These are phyloP conservation scores for Montipora cactus DNA, from an alignment of 64 coral and sea anemone genomes.

Conservation along the genomic window DNA sequence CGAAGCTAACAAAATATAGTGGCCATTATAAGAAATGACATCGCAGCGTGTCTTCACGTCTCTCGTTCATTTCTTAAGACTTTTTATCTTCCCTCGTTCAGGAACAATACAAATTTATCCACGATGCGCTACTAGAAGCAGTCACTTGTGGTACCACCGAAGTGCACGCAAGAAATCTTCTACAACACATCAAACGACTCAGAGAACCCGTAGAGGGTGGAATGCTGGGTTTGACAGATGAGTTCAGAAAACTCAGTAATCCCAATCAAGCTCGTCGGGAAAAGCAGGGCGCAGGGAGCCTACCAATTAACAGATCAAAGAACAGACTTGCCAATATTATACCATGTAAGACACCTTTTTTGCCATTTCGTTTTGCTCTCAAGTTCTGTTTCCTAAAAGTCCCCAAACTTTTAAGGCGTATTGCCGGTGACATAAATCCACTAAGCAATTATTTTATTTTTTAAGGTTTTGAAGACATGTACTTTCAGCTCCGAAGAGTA, in stretches of 20 bases:
- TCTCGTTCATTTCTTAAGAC: neutral
- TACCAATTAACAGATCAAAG: conserved; percentile 86
- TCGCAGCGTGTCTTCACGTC: neutral
- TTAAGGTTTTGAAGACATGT: no score
- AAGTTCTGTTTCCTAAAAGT: no score
- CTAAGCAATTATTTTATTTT: no score
- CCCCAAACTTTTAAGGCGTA: no score
- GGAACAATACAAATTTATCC: conserved; percentile 97
- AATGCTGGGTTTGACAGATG: conserved; percentile 78
- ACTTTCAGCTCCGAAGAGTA: no score
- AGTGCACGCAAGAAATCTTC: conserved; percentile 94
- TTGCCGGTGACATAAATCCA: no score
- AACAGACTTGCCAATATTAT: conserved; percentile 95
- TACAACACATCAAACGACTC: conserved; percentile 94
- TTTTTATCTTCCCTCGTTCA: neutral
- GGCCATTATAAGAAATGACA: neutral
- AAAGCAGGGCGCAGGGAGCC: conserved; percentile 74
- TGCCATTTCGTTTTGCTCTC: neutral
- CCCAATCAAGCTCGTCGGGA: conserved; percentile 74
- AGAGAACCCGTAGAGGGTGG: conserved; percentile 79
- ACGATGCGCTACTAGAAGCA: conserved; percentile 91
- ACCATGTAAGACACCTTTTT: conserved; percentile 80
- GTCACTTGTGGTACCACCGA: conserved; percentile 93
- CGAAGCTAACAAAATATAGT: no score
- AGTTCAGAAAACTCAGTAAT: conserved; percentile 90